phyloP scores from a whole-genome alignment of 2,888 invertebrate species.

The Plagodis dolabraria region DNA sequence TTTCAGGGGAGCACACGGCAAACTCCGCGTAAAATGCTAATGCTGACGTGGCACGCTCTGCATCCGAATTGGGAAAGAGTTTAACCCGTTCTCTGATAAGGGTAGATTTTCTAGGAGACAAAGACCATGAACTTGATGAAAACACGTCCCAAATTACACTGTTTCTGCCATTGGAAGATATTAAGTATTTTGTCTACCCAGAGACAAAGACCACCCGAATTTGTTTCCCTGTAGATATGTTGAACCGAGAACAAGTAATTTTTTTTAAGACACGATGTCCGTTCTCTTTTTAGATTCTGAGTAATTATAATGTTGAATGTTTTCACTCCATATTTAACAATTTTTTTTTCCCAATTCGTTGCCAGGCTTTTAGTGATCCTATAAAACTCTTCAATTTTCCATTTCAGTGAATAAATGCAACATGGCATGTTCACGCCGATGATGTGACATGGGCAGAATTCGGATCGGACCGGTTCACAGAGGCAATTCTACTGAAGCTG shows the following conservation, averaged over 20 bases:
- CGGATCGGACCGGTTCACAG: slow-evolving; percentile 45
- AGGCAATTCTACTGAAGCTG: slow-evolving; percentile 48
- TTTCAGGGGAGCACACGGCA: slow-evolving; percentile 10
- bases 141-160: too few relatives aligned
- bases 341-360: too few relatives aligned
- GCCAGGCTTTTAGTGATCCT: neutral
- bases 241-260: neutral
- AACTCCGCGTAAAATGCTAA: slow-evolving; percentile 54
- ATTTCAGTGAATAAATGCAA: slow-evolving; percentile 24
- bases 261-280: too few relatives aligned
- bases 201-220: neutral
- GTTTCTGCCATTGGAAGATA: too few relatives aligned
- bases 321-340: neutral
- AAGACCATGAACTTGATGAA: too few relatives aligned
- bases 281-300: too few relatives aligned
- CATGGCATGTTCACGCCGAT: slow-evolving; percentile 52
- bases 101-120: too few relatives aligned
- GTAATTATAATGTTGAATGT: neutral
- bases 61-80: neutral
- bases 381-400: slow-evolving; percentile 14
- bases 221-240: neutral
- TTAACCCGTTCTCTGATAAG: too few relatives aligned
- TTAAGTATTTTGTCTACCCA: too few relatives aligned
- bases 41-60: slow-evolving; percentile 40
- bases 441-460: slow-evolving; percentile 47